Evolutionary conservation across 2,113 vertebrate species (phyloP), one percentile per base, ranked within the genome.

Genomic region (Rhinolophus sinicus): DNA sequence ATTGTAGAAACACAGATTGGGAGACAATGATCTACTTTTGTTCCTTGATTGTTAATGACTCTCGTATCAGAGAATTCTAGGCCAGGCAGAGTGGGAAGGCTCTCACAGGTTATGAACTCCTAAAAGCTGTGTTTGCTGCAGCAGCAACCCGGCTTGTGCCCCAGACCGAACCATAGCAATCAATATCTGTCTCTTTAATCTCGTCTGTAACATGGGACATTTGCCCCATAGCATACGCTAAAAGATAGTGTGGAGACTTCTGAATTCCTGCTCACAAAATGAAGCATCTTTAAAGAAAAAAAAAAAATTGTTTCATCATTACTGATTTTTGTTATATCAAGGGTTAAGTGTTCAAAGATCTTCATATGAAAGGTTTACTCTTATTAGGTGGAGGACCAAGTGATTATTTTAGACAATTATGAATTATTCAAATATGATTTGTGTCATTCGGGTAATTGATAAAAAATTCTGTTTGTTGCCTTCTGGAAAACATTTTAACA

Each of bases 401-500:
- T 83, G 60, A 52, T 40, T 77, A 80, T 88, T 97, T 92, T 88
- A 96, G 16, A 87, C 18, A 72, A 7, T 52, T 76, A 50, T 30
- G 7, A 95, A 60, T 88, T 81, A 72, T 82, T 80, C 50, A 94
- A 90, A 95, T 92, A 54, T n/a, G 8, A 92, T 73, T 87, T 64
- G 40, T 90, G 24, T 93, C 28, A 86, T 87, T 86, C 92, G n/a
- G 78, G 38, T 82, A 75, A 70, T 76, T 60, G 30, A 58, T 89
- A 24, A 89, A 96, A 80, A 70, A 15, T 70, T 92, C 40, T 89
- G 6, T 19, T 86, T 13, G 33, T 82, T 88, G n/a, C 67, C 50
- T 89, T 76, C 38, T 81, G 54, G 15, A 94, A 94, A 96, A 83
- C 24, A 35, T 65, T 67, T 94, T 92, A 90, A 89, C 15, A 83